Evolutionary conservation across 1,140 invertebrate genomes (phyloP), one percentile per base, ranked within the genome.

Genomic region (Lepidostoma basale): DNA sequence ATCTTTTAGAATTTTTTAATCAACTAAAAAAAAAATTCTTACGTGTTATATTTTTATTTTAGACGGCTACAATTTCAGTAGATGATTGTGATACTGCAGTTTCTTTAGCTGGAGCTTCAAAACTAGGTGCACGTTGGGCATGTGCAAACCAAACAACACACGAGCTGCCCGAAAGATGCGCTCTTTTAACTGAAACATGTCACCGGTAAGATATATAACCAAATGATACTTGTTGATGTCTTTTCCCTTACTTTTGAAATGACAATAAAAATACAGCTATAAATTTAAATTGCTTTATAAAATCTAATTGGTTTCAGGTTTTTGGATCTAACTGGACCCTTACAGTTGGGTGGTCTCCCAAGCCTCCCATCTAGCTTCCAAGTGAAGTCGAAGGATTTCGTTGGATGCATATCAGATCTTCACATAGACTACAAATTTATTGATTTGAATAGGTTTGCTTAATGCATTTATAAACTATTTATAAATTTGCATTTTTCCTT

Each of bases 321-420:
- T 76, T 78, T 99, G 18, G 98, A 99, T 79, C 80, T 99, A 3
- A 98, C 95, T 0, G 96, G 97, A 1, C 97, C 97, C 0, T 78
- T 99, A 6, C 96, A 98, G 78, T 81, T 99, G 16, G 98, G 98
- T 2, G 97, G 97, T 0, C 79, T 98, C 3, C 96, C 97, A 0
- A 84, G 90, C 4, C 88, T 94, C 9, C 91, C 91, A 0, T 88
- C 88, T 1, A 90, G 86, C 69, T 96, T 95, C 74, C 93, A 94
- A 76, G 87, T 96, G 1, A 84, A 88, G 47, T 94, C 91, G 75
- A 90, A 90, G 40, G 89, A 97, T 75, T 98, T 92, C 76, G 84
- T 91, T 0, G 97, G 97, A 0, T 98, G 97, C 78, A 95, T 98
- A 68, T 90, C 90, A 9, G 93, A 98, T 77, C 78, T 99, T 2